Percentiles rank a stretch among this genome's conserved stretches.
phyloP scores from a whole-genome alignment of 2,888 invertebrate genomes.

The Linyphia triangularis region DNA sequence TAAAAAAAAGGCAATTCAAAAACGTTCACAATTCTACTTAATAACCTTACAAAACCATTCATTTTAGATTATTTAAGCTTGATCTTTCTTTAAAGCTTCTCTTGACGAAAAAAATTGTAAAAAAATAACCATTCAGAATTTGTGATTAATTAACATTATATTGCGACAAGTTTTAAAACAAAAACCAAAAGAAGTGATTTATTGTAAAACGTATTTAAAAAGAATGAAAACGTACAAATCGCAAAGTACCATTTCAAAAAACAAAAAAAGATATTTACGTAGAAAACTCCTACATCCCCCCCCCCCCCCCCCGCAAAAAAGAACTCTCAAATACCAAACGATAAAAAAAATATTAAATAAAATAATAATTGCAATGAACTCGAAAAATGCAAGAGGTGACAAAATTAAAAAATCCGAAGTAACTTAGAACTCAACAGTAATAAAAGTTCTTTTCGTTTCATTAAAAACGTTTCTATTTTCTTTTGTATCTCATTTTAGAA shows the following conservation, averaged over 20 bases:
- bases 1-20: too few species aligned
- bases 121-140: neutral
- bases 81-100: neutral
- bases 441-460: constrained; percentile 38
- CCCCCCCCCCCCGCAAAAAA: constrained; percentile 31
- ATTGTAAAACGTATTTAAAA: constrained; percentile 38
- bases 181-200: constrained; percentile 14
- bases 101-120: neutral
- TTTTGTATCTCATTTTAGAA: constrained; percentile 22
- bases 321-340: constrained; percentile 10
- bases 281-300: constrained; percentile 43
- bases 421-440: constrained; percentile 46
- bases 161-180: neutral
- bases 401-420: constrained; percentile 59
- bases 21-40: too few species aligned
- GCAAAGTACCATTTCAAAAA: neutral
- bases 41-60: constrained; percentile 22
- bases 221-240: constrained; percentile 20
- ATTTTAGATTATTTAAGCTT: constrained; percentile 7
- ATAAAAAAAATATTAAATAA: constrained; percentile 30
- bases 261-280: constrained; percentile 24
- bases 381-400: constrained; percentile 29
- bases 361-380: constrained; percentile 59
- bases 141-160: constrained; percentile 53
- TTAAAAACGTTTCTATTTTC: constrained; percentile 40